Percentiles rank a stretch among this genome's conserved stretches.
Evolutionary conservation across 2,113 vertebrate species (phyloP).

Genomic region (Ceyx margarethae): DNA sequence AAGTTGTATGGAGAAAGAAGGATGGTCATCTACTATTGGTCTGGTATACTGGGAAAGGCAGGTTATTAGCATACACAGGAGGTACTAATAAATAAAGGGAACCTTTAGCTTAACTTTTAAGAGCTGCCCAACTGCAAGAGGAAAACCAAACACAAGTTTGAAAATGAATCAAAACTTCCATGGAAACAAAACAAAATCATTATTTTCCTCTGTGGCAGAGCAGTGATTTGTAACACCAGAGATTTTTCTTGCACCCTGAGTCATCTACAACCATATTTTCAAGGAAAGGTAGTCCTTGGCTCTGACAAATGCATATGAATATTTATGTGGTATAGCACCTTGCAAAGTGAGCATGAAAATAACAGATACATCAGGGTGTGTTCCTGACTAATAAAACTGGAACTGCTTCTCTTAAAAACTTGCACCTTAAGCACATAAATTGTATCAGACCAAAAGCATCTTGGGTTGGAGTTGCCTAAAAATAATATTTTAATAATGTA

Average conservation of each 20-base stretch:
- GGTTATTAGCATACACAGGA: background rate
- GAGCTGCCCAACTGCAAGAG: background rate
- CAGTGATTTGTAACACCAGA: background rate
- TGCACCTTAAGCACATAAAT: background rate
- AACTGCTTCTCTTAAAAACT: background rate
- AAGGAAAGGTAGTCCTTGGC: background rate
- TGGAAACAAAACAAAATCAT: background rate
- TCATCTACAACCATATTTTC: background rate
- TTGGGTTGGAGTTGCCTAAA: background rate
- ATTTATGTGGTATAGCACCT: background rate
- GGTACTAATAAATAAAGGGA: background rate
- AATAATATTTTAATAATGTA: background rate
- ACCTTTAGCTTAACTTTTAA: background rate
- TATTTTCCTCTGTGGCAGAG: background rate
- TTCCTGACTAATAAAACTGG: background rate
- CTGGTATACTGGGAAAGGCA: background rate
- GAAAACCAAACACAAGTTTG: background rate
- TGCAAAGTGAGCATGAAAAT: background rate
- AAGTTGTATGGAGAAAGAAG: background rate
- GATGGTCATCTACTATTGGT: background rate
- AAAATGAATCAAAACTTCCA: background rate
- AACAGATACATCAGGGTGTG: background rate
- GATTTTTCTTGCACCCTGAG: background rate
- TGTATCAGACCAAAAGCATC: background rate
- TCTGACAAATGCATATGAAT: constrained; percentile 7